Evolutionary conservation across 1,140 invertebrate species (phyloP).

Genomic region (Proales similis): DNA sequence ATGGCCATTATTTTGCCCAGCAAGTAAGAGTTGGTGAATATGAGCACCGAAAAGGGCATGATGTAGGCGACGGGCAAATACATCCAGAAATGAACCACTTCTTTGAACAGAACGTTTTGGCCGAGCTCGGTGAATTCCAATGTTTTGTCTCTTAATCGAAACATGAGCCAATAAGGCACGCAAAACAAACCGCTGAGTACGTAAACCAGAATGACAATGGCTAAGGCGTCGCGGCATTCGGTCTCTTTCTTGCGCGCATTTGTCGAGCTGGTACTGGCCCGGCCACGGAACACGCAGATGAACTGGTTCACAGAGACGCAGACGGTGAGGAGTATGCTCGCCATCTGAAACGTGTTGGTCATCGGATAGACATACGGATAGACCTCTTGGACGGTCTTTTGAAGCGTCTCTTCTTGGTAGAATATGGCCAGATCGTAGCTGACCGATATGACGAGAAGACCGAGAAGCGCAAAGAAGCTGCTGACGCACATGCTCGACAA

Average conservation of each 20-base stretch:
- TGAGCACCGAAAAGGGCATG: slow-evolving; percentile 21
- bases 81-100: slow-evolving; percentile 27
- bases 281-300: slow-evolving; percentile 7
- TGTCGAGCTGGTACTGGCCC: slow-evolving; percentile 18
- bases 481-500: slow-evolving; percentile 23
- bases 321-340: slow-evolving; percentile 28
- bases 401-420: background rate
- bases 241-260: background rate
- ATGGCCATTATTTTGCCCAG: slow-evolving; percentile 12
- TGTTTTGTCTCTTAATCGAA: background rate
- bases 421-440: background rate
- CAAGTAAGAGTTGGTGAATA: slow-evolving; percentile 23
- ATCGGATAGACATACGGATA: slow-evolving; percentile 30
- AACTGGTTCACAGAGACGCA: slow-evolving; percentile 36
- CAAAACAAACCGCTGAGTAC: slow-evolving; percentile 17
- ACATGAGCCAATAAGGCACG: slow-evolving; percentile 28
- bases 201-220: slow-evolving; percentile 7
- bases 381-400: background rate
- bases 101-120: background rate
- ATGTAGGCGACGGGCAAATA: slow-evolving; percentile 28
- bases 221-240: slow-evolving; percentile 1
- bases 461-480: slow-evolving; percentile 1
- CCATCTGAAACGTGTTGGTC: slow-evolving; percentile 36
- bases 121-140: background rate
- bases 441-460: background rate